Base-by-base conservation (phyloP, 2,113 vertebrate genomes). In the Pungitius pungitius region DNA sequence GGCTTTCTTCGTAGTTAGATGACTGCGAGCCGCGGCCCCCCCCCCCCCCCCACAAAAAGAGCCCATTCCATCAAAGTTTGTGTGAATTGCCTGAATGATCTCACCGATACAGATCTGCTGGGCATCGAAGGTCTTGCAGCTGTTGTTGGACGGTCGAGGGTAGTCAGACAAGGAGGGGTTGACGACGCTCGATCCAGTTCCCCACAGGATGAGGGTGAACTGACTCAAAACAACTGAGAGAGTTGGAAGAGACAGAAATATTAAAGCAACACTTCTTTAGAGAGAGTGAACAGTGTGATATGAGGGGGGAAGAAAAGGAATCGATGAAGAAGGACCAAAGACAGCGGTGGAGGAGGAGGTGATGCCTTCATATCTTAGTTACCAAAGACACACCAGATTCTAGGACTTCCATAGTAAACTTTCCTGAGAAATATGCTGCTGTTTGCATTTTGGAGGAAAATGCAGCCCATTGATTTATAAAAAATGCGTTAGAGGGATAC, bases 21-120 rank as follows among this genome's bases (percentile, higher is more conserved):
- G 45, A 22, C 49, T 47, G 22, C 35, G 18, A 14, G 51, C 56
- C 24, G 7, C 30, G 30, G 2, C 30, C 30, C 30, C 30, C 30
- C 30, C 30, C 30, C 30, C 30, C 39, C 24, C 0, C 49, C 40
- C 67, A 80, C 55, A 81, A 55, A 75, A 71, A 73, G 37, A 76
- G 43, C 39, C 30, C 57, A 22, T 77, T 66, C 22, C 18, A 26
- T 55, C 13, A 39, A 27, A 30, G 45, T 54, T 20, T 15, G 56
- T 12, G 71, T 39, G 6, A 56, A 35, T n/a, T n/a, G 74, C 58
- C n/a, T 0, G 2, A n/a, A 27, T 12, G 20, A 51, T 93, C 97
- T 96, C 87, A 99, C 98, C 98, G 73, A 99, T 97, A 0, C 98
- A 99, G 81, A 98, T 95, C 93, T 98, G 97, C 90, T 96, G 94